Percentiles rank a stretch among this genome's conserved stretches.
These are phyloP conservation scores for Lottia scabra DNA, from an alignment of 2,888 invertebrate genomes.

Conservation along the genomic window DNA sequence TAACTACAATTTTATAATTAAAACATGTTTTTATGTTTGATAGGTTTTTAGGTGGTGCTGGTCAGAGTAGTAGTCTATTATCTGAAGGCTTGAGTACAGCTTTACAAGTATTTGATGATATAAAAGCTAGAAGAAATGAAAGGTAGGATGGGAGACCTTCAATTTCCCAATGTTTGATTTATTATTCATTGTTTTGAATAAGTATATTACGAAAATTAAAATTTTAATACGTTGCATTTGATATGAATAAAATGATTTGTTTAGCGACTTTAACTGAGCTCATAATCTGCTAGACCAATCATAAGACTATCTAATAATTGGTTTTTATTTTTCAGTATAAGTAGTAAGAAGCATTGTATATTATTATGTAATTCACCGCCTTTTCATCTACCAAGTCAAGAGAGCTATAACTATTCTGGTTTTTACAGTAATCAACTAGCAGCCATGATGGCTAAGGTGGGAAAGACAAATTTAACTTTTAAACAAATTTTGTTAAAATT, in stretches of 20 bases:
- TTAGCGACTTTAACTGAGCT: too few relatives aligned
- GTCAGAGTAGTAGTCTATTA: slow-evolving; percentile 89
- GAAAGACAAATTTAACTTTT: too few relatives aligned
- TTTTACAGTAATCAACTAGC: slow-evolving; percentile 89
- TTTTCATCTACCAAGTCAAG: slow-evolving; percentile 86
- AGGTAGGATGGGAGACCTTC: slow-evolving; percentile 36
- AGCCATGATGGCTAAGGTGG: slow-evolving; percentile 80
- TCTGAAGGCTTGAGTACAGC: slow-evolving; percentile 91
- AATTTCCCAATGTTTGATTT: too few relatives aligned
- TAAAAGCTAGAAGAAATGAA: slow-evolving; percentile 70
- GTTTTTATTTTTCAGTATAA: slow-evolving; percentile 59
- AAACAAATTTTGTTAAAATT: too few relatives aligned
- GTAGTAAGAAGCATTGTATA: slow-evolving; percentile 81
- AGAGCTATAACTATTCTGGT: slow-evolving; percentile 79
- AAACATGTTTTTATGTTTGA: slow-evolving; percentile 16
- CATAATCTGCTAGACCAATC: too few relatives aligned
- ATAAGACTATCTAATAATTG: too few relatives aligned
- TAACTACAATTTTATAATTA: not conserved
- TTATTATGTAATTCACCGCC: slow-evolving; percentile 92
- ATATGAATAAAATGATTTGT: too few relatives aligned
- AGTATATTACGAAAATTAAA: too few relatives aligned
- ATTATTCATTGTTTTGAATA: too few relatives aligned
- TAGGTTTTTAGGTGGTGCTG: slow-evolving; percentile 88
- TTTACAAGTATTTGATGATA: slow-evolving; percentile 88
- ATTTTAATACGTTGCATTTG: too few relatives aligned